These are phyloP conservation scores for Ectropis crepuscularia DNA, from an alignment of 2,888 invertebrate species.

Conservation along the genomic window DNA sequence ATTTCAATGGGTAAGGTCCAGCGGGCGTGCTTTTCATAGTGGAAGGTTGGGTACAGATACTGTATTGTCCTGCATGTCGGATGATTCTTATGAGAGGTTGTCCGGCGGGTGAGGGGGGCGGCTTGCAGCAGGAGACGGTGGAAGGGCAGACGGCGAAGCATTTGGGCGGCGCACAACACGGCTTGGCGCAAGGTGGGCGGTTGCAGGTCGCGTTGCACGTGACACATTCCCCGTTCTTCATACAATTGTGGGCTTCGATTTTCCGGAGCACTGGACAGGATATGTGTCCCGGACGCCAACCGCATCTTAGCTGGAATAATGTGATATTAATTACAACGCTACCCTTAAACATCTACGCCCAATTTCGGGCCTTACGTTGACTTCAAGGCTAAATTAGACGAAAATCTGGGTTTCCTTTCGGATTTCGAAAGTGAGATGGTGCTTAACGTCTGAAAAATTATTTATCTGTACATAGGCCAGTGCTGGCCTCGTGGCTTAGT, in stretches of 20 bases:
- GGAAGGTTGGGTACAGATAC: conserved; percentile 73
- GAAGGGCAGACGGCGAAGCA: conserved; percentile 58
- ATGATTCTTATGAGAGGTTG: conserved; percentile 69
- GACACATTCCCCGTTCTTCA: conserved; percentile 58
- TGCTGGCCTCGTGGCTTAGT: no score
- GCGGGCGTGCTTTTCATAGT: conserved; percentile 70
- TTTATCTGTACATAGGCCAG: no score
- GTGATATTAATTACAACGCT: no score
- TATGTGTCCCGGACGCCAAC: conserved; percentile 81
- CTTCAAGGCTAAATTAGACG: no score
- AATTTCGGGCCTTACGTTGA: no score
- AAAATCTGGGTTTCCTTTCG: no score
- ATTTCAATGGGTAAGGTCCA: conserved; percentile 74
- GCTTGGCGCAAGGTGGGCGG: conserved; percentile 53
- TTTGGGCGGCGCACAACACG: conserved; percentile 56
- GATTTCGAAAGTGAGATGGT: no score
- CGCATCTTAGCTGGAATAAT: conserved; percentile 66
- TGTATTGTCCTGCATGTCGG: conserved; percentile 73
- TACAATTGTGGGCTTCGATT: conserved; percentile 72
- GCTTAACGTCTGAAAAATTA: no score
- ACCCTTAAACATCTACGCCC: no score
- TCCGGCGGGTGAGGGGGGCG: conserved; percentile 41
- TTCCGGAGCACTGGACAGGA: conserved; percentile 70
- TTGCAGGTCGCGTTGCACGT: conserved; percentile 54
- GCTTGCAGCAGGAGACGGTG: conserved; percentile 55